A percentile compares a stretch with the other conserved stretches of the same genome.
Conservation (phyloP, 2,113 vertebrate species). For the Danionella cerebrum region DNA sequence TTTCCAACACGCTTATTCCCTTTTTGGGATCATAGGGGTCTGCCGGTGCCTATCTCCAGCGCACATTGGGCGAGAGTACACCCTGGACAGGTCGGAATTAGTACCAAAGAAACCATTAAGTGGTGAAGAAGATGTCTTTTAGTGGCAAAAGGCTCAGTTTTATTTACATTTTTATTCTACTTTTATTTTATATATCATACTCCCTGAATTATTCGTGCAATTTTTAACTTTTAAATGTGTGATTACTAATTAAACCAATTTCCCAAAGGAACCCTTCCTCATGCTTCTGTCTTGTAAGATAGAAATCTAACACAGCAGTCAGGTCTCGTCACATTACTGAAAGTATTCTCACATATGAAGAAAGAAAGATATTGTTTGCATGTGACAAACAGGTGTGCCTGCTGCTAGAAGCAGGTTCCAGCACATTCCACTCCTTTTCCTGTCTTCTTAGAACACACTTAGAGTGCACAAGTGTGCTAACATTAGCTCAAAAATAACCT, state of each 20-base stretch:
- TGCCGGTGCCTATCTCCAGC: no score
- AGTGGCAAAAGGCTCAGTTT: no score
- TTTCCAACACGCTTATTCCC: no score
- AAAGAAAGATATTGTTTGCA: neutral
- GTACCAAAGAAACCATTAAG: no score
- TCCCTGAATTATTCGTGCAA: no score
- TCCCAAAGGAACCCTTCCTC: neutral
- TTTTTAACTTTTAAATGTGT: no score
- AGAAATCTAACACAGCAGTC: neutral
- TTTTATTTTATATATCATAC: no score
- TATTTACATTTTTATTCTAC: no score
- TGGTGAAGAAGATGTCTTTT: no score
- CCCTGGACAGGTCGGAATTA: no score
- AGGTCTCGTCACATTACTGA: neutral
- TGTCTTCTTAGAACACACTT: neutral
- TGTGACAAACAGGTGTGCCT: conserved; percentile 1
- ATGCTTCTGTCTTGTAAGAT: neutral
- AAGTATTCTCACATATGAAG: neutral
- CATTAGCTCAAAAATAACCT: neutral
- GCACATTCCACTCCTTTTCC: neutral
- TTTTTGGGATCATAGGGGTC: no score
- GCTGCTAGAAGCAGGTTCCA: conserved; percentile 3
- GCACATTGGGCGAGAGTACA: no score
- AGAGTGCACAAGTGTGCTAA: neutral
- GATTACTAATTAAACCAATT: neutral